phyloP scores from a whole-genome alignment of 92 coral and sea anemone genomes.

The Muricea muricata region DNA sequence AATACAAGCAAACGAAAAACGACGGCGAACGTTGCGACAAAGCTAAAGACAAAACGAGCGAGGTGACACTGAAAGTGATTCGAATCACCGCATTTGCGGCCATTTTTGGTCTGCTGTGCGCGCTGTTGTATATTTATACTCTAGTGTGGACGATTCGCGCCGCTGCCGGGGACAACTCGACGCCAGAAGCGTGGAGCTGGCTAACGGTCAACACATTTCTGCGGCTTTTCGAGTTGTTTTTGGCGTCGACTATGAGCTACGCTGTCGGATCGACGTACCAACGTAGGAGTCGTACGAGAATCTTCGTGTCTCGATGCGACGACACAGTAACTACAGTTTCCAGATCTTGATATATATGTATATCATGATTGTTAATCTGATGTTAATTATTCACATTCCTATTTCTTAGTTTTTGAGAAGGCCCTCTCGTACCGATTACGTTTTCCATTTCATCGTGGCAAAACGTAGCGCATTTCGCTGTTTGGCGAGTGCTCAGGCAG shows the following conservation, averaged over 20 bases:
- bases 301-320: not conserved
- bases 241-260: slow-evolving; percentile 38
- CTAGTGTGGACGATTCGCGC: slow-evolving; percentile 16
- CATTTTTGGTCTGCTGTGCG: slow-evolving; percentile 16
- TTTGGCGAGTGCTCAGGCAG: too few relatives aligned
- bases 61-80: not conserved
- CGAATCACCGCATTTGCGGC: slow-evolving; percentile 27
- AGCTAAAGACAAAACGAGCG: not conserved
- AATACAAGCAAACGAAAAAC: not conserved
- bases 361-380: not conserved
- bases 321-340: not conserved
- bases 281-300: not conserved
- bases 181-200: slow-evolving; percentile 27
- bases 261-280: slow-evolving; percentile 24
- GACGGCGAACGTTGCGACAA: not conserved
- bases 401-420: too few relatives aligned
- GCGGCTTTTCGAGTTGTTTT: slow-evolving; percentile 35
- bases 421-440: too few relatives aligned
- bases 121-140: slow-evolving; percentile 16
- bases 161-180: not conserved
- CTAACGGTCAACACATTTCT: slow-evolving; percentile 4
- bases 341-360: not conserved
- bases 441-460: too few relatives aligned
- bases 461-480: too few relatives aligned
- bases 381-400: not conserved